Evolutionary conservation across 1,140 invertebrate species (phyloP).

Genomic region (Zaprionus lachaisei): DNA sequence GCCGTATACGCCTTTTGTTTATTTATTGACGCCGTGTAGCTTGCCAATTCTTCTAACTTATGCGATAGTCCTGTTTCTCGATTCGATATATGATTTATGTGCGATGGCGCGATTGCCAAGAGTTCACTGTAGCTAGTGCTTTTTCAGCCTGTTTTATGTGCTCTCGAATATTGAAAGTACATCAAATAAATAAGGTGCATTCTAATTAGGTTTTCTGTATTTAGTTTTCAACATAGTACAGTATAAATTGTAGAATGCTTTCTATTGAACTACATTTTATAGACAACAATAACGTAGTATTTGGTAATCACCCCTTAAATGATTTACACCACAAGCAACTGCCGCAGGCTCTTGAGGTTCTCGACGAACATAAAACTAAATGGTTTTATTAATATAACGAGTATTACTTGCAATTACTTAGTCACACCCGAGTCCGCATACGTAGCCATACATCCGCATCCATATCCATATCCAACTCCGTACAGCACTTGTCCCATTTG

Average conservation of each 20-base stretch:
- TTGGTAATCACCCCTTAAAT: background rate
- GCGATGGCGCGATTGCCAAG: constrained; percentile 62
- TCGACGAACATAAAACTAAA: constrained; percentile 57
- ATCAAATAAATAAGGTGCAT: constrained; percentile 17
- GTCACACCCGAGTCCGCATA: constrained; percentile 54
- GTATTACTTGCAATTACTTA: constrained; percentile 74
- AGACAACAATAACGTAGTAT: background rate
- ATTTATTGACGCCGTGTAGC: constrained; percentile 73
- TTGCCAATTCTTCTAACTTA: constrained; percentile 80
- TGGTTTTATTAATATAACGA: constrained; percentile 72
- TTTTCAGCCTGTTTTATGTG: constrained; percentile 22
- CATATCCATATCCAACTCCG: constrained; percentile 3
- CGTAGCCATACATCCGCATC: background rate
- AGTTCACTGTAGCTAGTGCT: constrained; percentile 11
- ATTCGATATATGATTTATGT: constrained; percentile 60
- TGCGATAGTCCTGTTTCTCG: constrained; percentile 49
- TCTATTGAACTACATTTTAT: background rate
- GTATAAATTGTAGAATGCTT: background rate
- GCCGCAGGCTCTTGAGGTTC: constrained; percentile 13
- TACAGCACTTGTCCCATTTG: constrained; percentile 34
- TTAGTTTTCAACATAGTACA: background rate
- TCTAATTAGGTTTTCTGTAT: background rate
- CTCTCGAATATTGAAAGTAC: constrained; percentile 12
- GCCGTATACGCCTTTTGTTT: constrained; percentile 75
- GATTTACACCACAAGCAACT: constrained; percentile 65